These are phyloP conservation scores for Euschistus heros DNA, from an alignment of 1,140 invertebrate species.

Conservation along the genomic window DNA sequence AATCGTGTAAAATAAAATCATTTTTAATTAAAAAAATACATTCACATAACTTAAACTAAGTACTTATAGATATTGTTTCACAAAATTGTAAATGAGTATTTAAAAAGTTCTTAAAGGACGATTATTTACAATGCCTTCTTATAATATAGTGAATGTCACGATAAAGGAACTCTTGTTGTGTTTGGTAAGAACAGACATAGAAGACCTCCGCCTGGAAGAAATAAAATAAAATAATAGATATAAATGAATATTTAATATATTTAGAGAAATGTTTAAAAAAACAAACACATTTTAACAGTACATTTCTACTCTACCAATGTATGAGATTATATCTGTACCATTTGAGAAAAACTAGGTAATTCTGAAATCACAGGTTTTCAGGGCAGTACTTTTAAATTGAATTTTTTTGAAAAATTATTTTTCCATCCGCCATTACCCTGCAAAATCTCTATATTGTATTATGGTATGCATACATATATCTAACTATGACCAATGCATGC, in stretches of 20 bases:
- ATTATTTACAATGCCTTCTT: constrained; percentile 2
- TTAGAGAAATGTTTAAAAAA: background rate
- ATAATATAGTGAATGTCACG: constrained; percentile 40
- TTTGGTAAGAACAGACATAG: constrained; percentile 76
- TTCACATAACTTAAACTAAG: constrained; percentile 9
- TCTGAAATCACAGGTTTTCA: no score
- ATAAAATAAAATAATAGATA: background rate
- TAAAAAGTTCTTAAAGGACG: background rate
- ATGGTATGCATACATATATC: no score
- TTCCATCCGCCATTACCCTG: no score
- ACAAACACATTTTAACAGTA: background rate
- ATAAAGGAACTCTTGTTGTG: constrained; percentile 68
- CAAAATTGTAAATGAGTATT: no score
- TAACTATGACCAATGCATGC: no score
- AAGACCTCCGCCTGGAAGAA: constrained; percentile 55
- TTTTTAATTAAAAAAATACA: no score
- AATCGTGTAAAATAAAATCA: no score
- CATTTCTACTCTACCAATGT: background rate
- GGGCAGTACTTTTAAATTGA: no score
- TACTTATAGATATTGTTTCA: background rate
- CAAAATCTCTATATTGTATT: no score
- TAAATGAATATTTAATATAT: background rate
- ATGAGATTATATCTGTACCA: no score
- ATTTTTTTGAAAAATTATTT: no score
- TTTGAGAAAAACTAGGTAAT: no score